A percentile compares a stretch with the other conserved stretches of the same genome.
These are phyloP conservation scores for Linnaemya tessellans DNA, from an alignment of 2,888 invertebrate species.

Conservation along the genomic window DNA sequence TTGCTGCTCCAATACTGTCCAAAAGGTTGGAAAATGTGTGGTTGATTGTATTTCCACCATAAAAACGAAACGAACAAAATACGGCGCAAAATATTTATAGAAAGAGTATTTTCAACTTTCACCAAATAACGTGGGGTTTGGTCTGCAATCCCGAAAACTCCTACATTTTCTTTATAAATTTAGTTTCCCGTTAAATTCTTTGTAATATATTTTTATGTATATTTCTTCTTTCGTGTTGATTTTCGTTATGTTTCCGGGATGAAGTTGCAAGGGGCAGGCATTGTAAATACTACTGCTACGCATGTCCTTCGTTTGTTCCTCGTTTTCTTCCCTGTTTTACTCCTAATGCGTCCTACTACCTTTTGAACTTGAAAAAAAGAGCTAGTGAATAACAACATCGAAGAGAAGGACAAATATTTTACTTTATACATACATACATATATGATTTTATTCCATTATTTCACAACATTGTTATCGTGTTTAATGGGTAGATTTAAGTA, in stretches of 20 bases:
- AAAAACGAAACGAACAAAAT: neutral
- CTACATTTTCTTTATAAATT: conserved; percentile 14
- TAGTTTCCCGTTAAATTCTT: neutral
- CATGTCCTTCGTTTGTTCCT: conserved; percentile 43
- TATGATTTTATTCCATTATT: conserved; percentile 65
- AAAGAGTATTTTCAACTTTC: neutral
- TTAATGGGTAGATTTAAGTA: neutral
- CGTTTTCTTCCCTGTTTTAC: neutral
- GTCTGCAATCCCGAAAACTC: conserved; percentile 42
- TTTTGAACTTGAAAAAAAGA: neutral
- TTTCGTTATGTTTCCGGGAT: neutral
- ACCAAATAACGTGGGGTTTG: conserved; percentile 26
- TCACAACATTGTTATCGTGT: conserved; percentile 54
- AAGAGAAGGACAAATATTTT: neutral
- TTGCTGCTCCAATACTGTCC: neutral
- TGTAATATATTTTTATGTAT: neutral
- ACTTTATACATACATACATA: too few relatives aligned
- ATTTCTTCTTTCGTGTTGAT: neutral
- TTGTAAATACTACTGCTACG: conserved; percentile 39
- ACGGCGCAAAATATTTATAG: conserved; percentile 54
- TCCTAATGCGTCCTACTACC: neutral
- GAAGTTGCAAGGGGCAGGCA: neutral
- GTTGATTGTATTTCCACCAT: neutral
- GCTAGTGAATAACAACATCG: neutral
- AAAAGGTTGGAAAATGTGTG: neutral